A percentile compares a stretch with the other conserved stretches of the same genome.
Conservation (phyloP, 2,888 invertebrate genomes). For the Agrochola macilenta region DNA sequence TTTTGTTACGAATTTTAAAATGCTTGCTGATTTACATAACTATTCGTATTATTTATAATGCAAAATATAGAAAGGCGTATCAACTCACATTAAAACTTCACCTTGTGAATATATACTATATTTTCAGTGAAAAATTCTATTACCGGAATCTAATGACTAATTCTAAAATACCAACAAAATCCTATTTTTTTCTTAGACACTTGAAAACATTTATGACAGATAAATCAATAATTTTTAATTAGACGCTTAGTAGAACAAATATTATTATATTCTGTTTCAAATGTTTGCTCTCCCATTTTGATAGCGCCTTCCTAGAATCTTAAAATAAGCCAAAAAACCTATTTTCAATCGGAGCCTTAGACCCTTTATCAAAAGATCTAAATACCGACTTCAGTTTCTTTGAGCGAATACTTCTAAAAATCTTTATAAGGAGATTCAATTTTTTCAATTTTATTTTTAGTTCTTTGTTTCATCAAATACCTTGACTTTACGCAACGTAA, state of each 20-base stretch:
- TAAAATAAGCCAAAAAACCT: constrained; percentile 11
- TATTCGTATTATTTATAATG: too few relatives aligned
- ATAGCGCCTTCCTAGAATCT: constrained; percentile 13
- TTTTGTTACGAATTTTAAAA: not conserved
- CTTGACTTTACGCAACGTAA: too few relatives aligned
- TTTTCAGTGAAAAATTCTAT: not conserved
- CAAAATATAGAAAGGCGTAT: not conserved
- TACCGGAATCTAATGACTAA: not conserved
- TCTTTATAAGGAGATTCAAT: not conserved
- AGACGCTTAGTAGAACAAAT: not conserved
- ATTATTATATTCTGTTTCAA: constrained; percentile 6
- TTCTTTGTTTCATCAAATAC: constrained; percentile 13
- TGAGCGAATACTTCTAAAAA: not conserved
- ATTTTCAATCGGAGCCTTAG: not conserved
- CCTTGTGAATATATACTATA: too few relatives aligned
- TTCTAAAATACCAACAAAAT: not conserved
- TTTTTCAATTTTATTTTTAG: not conserved
- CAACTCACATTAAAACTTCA: not conserved
- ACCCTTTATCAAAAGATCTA: constrained; percentile 23
- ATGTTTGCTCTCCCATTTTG: not conserved
- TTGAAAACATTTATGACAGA: not conserved
- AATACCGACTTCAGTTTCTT: constrained; percentile 2
- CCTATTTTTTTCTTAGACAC: not conserved
- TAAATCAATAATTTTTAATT: constrained; percentile 22
- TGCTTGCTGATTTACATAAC: not conserved